Evolutionary conservation across 1,140 invertebrate species (phyloP).

Genomic region (Limonius californicus): DNA sequence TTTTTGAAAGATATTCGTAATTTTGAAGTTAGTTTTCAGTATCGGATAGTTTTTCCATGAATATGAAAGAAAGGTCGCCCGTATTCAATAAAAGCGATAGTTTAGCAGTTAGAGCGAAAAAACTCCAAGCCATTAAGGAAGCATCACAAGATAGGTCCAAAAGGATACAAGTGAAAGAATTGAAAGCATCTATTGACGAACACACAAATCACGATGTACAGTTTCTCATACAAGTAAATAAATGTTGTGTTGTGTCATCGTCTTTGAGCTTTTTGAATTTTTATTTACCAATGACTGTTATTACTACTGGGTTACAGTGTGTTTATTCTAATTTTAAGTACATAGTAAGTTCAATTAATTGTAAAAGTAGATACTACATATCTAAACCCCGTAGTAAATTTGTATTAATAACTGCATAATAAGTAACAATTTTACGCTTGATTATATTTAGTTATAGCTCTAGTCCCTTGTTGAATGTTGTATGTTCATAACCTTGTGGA

Average conservation of each 20-base stretch:
- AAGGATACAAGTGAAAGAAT: constrained; percentile 43
- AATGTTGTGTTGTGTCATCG: constrained; percentile 20
- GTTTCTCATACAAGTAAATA: constrained; percentile 53
- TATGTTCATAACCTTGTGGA: too few relatives aligned
- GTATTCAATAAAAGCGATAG: constrained; percentile 39
- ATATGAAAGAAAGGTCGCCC: constrained; percentile 28
- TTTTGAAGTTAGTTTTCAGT: constrained; percentile 16
- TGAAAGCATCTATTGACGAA: constrained; percentile 43
- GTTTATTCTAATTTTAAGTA: too few relatives aligned
- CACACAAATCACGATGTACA: constrained; percentile 52
- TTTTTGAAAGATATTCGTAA: neutral
- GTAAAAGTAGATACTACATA: too few relatives aligned
- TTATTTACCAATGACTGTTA: too few relatives aligned
- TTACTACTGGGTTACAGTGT: too few relatives aligned
- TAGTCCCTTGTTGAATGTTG: too few relatives aligned
- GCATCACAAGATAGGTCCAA: constrained; percentile 22
- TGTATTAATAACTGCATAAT: too few relatives aligned
- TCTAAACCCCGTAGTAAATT: too few relatives aligned
- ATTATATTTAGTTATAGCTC: too few relatives aligned
- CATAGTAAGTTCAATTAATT: too few relatives aligned
- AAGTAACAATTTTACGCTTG: too few relatives aligned
- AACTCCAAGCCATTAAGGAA: constrained; percentile 39
- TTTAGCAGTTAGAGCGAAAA: constrained; percentile 39
- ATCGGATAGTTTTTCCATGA: constrained; percentile 26
- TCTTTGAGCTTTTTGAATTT: too few relatives aligned